Conservation (phyloP, 2,113 vertebrate species). For the Tenebrosternarchus preto region DNA sequence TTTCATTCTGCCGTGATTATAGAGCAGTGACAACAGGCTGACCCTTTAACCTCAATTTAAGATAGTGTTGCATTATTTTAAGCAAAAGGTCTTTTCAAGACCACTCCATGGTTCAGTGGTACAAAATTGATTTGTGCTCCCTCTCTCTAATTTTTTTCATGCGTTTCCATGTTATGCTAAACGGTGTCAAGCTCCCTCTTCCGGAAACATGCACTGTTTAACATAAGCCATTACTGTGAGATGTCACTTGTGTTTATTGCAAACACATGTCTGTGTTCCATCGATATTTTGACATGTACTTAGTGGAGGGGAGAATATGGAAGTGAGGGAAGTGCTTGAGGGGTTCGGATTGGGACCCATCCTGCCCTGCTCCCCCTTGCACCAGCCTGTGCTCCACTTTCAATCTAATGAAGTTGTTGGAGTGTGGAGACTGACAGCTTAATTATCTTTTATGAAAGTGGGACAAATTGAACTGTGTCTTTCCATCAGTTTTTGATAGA, state of each 20-base stretch:
- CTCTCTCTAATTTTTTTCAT: constrained; percentile 41
- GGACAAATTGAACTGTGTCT: constrained; percentile 99
- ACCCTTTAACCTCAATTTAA: constrained; percentile 69
- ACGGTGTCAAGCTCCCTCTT: constrained; percentile 48
- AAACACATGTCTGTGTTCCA: constrained; percentile 63
- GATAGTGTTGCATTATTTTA: constrained; percentile 56
- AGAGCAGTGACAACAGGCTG: constrained; percentile 53
- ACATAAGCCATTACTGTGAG: constrained; percentile 58
- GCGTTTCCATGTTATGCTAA: constrained; percentile 51
- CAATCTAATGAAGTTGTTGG: constrained; percentile 96
- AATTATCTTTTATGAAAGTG: constrained; percentile 99
- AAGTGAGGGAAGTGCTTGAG: constrained; percentile 32
- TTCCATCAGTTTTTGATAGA: constrained; percentile 93
- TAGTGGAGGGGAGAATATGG: constrained; percentile 60
- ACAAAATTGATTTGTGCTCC: constrained; percentile 60
- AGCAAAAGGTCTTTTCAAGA: constrained; percentile 51
- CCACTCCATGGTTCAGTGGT: constrained; percentile 62
- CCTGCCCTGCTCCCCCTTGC: constrained; percentile 57
- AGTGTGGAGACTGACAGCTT: constrained; percentile 96
- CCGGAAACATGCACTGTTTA: constrained; percentile 47
- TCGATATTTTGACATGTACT: constrained; percentile 78
- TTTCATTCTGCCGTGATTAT: constrained; percentile 53
- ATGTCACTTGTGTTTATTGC: constrained; percentile 54
- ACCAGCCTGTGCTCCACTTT: constrained; percentile 79
- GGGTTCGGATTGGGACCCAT: constrained; percentile 43